Percentiles rank a stretch among this genome's conserved stretches.
phyloP scores from a whole-genome alignment of 1,140 invertebrate genomes.

The Trypoxylus dichotomus region DNA sequence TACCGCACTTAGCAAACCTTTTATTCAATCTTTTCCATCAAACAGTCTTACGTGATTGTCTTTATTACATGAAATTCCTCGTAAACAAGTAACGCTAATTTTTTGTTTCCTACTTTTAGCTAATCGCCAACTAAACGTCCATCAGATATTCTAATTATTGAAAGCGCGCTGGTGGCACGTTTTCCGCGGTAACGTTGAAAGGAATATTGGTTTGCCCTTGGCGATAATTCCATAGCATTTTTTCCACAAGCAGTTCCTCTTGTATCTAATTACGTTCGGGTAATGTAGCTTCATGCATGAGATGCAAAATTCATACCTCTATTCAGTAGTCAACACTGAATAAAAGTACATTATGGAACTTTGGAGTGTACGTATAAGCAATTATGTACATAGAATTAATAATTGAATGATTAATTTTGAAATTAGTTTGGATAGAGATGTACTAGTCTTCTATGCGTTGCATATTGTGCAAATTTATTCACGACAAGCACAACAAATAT shows the following conservation, averaged over 20 bases:
- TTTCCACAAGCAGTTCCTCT: background rate
- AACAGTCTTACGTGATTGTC: background rate
- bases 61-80: background rate
- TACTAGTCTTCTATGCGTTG: too few species aligned
- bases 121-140: background rate
- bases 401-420: too few species aligned
- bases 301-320: background rate
- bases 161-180: background rate
- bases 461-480: too few species aligned
- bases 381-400: too few species aligned
- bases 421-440: too few species aligned
- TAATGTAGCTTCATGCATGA: background rate
- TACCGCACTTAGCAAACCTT: too few species aligned
- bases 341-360: too few species aligned
- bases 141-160: conserved; percentile 8
- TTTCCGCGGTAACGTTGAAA: background rate
- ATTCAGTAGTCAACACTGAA: background rate
- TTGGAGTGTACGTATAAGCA: background rate
- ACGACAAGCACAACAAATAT: too few species aligned
- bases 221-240: background rate
- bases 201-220: conserved; percentile 13
- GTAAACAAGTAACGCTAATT: background rate
- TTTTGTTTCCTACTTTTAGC: background rate
- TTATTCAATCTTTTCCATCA: too few species aligned
- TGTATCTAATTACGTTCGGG: background rate